Percentiles rank a stretch among this genome's conserved stretches.
These are phyloP conservation scores for Teleogryllus occipitalis DNA, from an alignment of 1,140 invertebrate species.

Conservation along the genomic window DNA sequence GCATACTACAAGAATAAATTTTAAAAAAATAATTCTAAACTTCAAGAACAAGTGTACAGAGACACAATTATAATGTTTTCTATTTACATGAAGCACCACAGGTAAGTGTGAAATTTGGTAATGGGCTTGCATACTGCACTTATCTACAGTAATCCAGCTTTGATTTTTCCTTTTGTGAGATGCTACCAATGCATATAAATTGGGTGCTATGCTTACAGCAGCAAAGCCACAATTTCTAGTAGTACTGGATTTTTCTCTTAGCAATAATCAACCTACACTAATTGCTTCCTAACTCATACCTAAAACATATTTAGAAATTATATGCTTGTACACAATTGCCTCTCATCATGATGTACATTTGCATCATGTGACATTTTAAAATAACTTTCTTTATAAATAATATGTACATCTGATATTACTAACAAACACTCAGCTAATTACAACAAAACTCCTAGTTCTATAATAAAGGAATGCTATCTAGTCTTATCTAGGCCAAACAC, in stretches of 20 bases:
- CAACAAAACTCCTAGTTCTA: not conserved
- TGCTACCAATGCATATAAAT: not conserved
- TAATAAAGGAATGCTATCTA: conserved; percentile 1
- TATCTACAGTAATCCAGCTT: not conserved
- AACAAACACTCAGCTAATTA: not conserved
- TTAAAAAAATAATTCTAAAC: not conserved
- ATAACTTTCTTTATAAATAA: not conserved
- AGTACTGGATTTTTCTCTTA: not conserved
- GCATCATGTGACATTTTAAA: not conserved
- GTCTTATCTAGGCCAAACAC: not conserved
- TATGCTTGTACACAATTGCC: not conserved
- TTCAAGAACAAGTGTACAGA: not conserved
- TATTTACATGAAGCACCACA: not conserved
- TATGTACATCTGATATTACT: not conserved
- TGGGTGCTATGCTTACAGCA: not conserved
- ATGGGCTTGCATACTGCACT: not conserved
- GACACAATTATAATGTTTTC: not conserved
- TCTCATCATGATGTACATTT: not conserved
- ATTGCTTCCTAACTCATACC: not conserved
- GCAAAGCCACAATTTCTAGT: not conserved
- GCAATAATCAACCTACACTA: not conserved
- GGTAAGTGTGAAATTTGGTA: not conserved
- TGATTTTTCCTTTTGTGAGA: not conserved
- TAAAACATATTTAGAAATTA: not conserved
- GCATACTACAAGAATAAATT: not conserved